Percentiles rank a stretch among this genome's conserved stretches.
Conservation (phyloP, 2,113 vertebrate species). For the Coturnix japonica region DNA sequence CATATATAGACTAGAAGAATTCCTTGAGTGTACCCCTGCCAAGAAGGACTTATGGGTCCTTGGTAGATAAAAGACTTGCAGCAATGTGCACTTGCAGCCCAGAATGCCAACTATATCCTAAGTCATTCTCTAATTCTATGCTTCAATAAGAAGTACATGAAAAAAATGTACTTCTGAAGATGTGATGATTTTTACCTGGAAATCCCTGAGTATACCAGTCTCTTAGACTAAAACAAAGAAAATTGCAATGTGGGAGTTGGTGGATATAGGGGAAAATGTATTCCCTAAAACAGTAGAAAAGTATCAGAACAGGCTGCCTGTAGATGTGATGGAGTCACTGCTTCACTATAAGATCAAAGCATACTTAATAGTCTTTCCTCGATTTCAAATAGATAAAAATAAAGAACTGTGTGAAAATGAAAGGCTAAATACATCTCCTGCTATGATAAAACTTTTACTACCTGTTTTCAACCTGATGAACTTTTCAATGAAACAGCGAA, state of each 20-base stretch:
- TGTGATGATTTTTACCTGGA: background rate
- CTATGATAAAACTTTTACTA: background rate
- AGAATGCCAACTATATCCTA: no score
- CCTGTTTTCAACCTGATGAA: background rate
- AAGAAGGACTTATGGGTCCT: no score
- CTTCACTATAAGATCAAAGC: background rate
- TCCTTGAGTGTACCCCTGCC: no score
- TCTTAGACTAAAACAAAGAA: accelerated
- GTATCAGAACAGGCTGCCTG: no score
- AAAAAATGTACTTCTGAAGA: background rate
- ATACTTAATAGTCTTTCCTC: background rate
- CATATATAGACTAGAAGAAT: no score
- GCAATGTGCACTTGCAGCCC: no score
- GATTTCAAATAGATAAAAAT: background rate
- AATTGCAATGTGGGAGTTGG: no score
- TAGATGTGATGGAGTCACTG: no score
- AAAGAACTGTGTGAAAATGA: background rate
- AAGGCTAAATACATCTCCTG: background rate
- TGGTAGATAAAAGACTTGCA: no score
- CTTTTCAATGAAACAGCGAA: background rate
- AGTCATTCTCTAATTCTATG: no score
- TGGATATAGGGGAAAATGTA: no score
- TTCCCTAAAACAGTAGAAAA: no score
- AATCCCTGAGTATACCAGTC: accelerated
- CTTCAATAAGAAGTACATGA: background rate